These are phyloP conservation scores for Zaprionus africanus DNA, from an alignment of 1,140 invertebrate species.

Conservation along the genomic window DNA sequence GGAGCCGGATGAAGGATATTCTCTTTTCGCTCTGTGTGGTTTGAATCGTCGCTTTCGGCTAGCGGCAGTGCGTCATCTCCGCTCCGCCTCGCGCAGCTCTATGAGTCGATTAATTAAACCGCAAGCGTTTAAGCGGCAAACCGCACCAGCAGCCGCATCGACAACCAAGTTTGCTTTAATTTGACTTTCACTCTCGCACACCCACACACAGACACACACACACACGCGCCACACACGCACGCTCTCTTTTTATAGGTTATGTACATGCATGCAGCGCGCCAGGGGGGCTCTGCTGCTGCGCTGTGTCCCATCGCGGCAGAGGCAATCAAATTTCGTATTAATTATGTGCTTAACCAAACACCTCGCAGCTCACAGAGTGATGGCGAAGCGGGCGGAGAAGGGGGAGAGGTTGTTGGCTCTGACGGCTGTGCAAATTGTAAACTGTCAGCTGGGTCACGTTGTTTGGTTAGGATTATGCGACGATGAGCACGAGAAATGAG, in stretches of 20 bases:
- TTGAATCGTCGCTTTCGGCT: not conserved
- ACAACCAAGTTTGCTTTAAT: constrained; percentile 73
- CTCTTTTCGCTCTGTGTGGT: too few species aligned
- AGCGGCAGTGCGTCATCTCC: constrained; percentile 14
- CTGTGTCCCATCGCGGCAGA: constrained; percentile 68
- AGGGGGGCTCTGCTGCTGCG: not conserved
- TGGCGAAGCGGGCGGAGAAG: not conserved
- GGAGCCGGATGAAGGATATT: not conserved
- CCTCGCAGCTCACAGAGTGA: constrained; percentile 41
- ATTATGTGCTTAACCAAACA: constrained; percentile 82
- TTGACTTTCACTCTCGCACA: constrained; percentile 64
- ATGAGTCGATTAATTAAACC: constrained; percentile 80
- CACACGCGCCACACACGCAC: not conserved
- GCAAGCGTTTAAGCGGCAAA: constrained; percentile 76
- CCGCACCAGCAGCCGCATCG: constrained; percentile 51
- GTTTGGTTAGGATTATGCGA: constrained; percentile 50
- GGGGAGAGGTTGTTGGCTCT: too few species aligned
- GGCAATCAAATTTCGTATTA: constrained; percentile 82
- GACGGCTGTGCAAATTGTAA: constrained; percentile 67
- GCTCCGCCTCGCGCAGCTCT: not conserved
- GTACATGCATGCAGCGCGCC: not conserved
- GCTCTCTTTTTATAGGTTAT: constrained; percentile 20
- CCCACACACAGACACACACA: not conserved
- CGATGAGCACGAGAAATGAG: constrained; percentile 34
- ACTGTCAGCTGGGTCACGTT: constrained; percentile 67